These are phyloP conservation scores for Drosophila mayri DNA, from an alignment of 1,140 invertebrate genomes.

Conservation along the genomic window DNA sequence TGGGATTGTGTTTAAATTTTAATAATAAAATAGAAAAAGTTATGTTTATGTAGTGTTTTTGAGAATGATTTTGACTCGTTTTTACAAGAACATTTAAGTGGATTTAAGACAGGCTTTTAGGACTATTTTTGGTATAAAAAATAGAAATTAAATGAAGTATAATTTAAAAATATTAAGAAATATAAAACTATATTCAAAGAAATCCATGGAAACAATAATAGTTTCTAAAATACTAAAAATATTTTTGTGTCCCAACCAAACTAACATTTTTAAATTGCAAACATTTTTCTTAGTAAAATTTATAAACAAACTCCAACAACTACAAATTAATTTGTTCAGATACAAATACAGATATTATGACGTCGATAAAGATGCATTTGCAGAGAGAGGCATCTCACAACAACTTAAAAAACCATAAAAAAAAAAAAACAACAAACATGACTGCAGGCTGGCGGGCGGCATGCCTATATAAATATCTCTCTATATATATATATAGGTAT, in stretches of 20 bases:
- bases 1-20: no score
- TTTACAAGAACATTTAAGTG: no score
- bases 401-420: background rate
- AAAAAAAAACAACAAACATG: constrained; percentile 27
- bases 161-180: no score
- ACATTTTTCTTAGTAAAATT: background rate
- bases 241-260: background rate
- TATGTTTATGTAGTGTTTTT: background rate
- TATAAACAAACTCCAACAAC: background rate
- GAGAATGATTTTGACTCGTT: no score
- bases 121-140: no score
- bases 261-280: fast-evolving
- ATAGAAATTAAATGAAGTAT: no score
- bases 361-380: constrained; percentile 33
- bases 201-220: background rate
- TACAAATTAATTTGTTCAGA: background rate
- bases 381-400: constrained; percentile 17
- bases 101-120: no score
- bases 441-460: constrained; percentile 1
- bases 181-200: no score
- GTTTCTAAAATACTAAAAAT: background rate
- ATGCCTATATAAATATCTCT: constrained; percentile 35
- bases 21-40: background rate
- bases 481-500: constrained; percentile 8
- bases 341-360: background rate